Percentiles rank a stretch among this genome's conserved stretches.
Conservation (phyloP, 2,888 invertebrate genomes). For the Tipula helvola region DNA sequence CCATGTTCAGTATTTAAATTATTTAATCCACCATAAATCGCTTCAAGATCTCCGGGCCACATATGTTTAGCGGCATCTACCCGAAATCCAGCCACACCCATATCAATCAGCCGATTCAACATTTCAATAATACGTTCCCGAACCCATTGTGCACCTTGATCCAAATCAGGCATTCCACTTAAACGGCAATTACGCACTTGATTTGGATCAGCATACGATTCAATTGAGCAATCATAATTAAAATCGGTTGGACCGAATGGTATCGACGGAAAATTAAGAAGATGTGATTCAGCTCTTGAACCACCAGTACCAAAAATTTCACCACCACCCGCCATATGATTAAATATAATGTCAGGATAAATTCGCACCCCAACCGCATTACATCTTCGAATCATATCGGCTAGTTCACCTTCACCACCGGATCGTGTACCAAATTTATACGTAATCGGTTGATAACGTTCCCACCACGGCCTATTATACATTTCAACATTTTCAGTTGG, state of each 20-base stretch:
- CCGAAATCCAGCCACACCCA: conserved; percentile 44
- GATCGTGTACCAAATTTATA: conserved; percentile 59
- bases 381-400: conserved; percentile 61
- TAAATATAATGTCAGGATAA: conserved; percentile 67
- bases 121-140: conserved; percentile 36
- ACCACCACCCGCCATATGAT: conserved; percentile 57
- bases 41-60: conserved; percentile 42
- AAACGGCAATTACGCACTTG: conserved; percentile 35
- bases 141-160: conserved; percentile 38
- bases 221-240: conserved; percentile 36
- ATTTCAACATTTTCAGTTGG: conserved; percentile 54
- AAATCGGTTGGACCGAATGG: conserved; percentile 45
- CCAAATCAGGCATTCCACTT: conserved; percentile 39
- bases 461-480: conserved; percentile 62
- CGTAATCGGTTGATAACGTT: conserved; percentile 72
- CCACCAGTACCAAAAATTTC: conserved; percentile 19
- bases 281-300: conserved; percentile 37
- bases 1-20: conserved; percentile 37
- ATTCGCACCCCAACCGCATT: conserved; percentile 65
- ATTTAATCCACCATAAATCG: conserved; percentile 39
- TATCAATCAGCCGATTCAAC: conserved; percentile 38
- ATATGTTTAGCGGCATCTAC: conserved; percentile 42
- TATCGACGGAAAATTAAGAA: conserved; percentile 40
- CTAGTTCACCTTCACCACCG: conserved; percentile 55
- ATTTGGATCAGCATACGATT: conserved; percentile 38